Conservation (phyloP, 2,797 vertebrate species). For the Pangasius larnaudii region DNA sequence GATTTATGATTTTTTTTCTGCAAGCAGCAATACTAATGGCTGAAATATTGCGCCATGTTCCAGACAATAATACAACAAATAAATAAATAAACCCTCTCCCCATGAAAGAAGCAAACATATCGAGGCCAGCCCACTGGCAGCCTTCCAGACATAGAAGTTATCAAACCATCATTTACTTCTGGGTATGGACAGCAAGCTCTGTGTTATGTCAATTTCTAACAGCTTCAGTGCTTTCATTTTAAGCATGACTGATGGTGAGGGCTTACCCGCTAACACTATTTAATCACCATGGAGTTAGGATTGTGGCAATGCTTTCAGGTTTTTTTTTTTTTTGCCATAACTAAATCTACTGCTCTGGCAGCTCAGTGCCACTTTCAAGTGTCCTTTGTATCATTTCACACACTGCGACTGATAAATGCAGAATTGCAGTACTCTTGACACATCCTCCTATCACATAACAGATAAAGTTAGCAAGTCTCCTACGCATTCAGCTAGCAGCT, state of each 20-base stretch:
- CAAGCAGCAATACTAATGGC: conserved; percentile 15
- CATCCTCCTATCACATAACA: conserved; percentile 19
- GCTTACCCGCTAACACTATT: conserved; percentile 22
- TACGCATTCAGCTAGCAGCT: conserved; percentile 16
- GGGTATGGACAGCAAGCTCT: conserved; percentile 41
- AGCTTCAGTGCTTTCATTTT: conserved; percentile 42
- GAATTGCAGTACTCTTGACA: conserved; percentile 2
- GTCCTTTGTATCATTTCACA: conserved; percentile 26
- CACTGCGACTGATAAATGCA: conserved; percentile 10
- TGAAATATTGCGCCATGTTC: conserved; percentile 26
- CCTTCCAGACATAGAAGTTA: conserved; percentile 44
- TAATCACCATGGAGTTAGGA: conserved; percentile 38
- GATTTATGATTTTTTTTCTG: conserved; percentile 11
- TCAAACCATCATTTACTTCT: conserved; percentile 50
- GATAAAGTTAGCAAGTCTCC: conserved; percentile 16
- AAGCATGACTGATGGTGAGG: conserved; percentile 34
- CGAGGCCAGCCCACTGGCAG: conserved; percentile 39
- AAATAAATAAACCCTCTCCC: background rate
- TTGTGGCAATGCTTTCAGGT: conserved; percentile 3
- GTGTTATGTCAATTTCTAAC: conserved; percentile 47
- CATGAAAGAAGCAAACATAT: conserved; percentile 44
- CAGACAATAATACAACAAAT: conserved; percentile 27
- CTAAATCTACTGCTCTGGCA: conserved; percentile 18
- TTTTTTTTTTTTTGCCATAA: conserved; percentile 4
- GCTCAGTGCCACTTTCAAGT: conserved; percentile 17